Base-by-base conservation (phyloP, 2,797 vertebrate species). In the Danio aesculapii region DNA sequence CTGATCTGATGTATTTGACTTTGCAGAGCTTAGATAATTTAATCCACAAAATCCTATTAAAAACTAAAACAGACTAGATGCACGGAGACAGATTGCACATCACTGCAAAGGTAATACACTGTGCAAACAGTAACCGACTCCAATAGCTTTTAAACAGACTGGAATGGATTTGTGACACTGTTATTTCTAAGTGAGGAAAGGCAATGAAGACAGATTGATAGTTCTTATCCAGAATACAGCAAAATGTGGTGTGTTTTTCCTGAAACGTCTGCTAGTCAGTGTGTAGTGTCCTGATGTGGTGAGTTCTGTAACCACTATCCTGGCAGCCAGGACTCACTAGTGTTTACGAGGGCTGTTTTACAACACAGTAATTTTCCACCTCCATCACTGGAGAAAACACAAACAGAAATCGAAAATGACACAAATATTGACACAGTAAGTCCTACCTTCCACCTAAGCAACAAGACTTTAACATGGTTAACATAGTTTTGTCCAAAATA, bases 11-110 rank as follows among this genome's bases (percentile, higher is more conserved):
- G 79, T 74, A 66, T 74, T 81, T 74, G 61, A 80, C 78, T 72
- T 73, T 64, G 69, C 68, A 57, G 19, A 13, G 44, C 44, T 81
- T 67, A 43, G 21, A 57, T 58, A 41, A 66, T 67, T 74, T 74
- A 81, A 81, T 74, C 79, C 62, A 66, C 44, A 67, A 73, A 81
- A 81, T 74, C 79, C 79, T 81, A 67, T 80, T 80, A 74, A 57
- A 80, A 74, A 47, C 59, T 58, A 46, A 74, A 80, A 66, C 78
- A 66, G 79, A 59, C 43, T 50, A 43, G 6, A 8, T 41, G 11
- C 52, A 58, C n/a, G 68, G 59, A 41, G 61, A 58, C 57, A 43
- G 50, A 74, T 66, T 66, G 66, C 19, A 58, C 50, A 66, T 73
- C 8, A 16, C 19, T 49, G 19, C 52, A 17, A 80, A 64, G 57